phyloP scores from a whole-genome alignment of 2,888 invertebrate species.

The Trichogramma evanescens region DNA sequence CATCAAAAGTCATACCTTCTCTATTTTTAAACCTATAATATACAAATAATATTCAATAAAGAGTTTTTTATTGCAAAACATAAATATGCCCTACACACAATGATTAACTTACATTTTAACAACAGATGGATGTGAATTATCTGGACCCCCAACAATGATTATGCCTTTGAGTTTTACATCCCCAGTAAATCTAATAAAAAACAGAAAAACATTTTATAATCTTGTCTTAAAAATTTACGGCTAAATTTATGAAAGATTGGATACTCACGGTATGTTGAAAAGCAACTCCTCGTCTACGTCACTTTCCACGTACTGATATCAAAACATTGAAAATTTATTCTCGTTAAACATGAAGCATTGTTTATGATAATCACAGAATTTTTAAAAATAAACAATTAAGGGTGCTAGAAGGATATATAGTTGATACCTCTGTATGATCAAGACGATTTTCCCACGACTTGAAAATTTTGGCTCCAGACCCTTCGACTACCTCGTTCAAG shows the following conservation, averaged over 20 bases:
- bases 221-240: neutral
- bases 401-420: neutral
- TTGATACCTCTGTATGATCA: conserved; percentile 63
- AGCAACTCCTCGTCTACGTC: conserved; percentile 93
- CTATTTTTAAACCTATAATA: conserved; percentile 78
- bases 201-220: neutral
- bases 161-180: conserved; percentile 93
- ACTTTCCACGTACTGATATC: conserved; percentile 79
- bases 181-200: conserved; percentile 68
- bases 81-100: conserved; percentile 3
- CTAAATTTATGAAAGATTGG: conserved; percentile 7
- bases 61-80: conserved; percentile 1
- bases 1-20: conserved; percentile 92
- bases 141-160: conserved; percentile 83
- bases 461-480: conserved; percentile 82
- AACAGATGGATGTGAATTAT: conserved; percentile 75
- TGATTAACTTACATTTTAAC: conserved; percentile 72
- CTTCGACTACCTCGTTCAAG: conserved; percentile 81
- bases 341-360: neutral
- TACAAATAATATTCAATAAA: conserved; percentile 9
- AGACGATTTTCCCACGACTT: conserved; percentile 85
- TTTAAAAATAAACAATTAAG: conserved; percentile 1
- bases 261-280: conserved; percentile 82
- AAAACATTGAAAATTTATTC: neutral
- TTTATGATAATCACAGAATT: neutral